Base-by-base conservation (phyloP, 2,888 invertebrate genomes). In the Xanthostigma xanthostigma region DNA sequence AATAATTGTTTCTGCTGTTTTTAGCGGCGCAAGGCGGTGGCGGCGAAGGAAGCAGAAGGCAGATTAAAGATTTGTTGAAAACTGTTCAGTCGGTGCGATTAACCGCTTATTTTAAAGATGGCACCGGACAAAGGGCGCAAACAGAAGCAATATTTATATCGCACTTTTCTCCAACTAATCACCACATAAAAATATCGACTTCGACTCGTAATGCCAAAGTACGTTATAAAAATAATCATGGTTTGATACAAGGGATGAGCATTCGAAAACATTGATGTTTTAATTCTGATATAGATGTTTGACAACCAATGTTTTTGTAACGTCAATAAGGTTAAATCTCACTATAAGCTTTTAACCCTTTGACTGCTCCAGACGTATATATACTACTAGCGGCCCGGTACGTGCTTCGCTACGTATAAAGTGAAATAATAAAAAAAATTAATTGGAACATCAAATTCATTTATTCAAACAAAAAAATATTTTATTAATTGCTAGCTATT, bases 111-210 rank as follows among this genome's bases (percentile, higher is more conserved):
- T 79, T 86, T 55, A 68, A 71, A 36, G 88, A 89, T 64, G 75
- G 77, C 6, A 70, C 73, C 38, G 84, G 84, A 1, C 75, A 79
- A 52, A 72, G 72, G 49, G 80, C 86, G 0, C 68, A 69, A 41
- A 72, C 86, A 0, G 85, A 89, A 56, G 60, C 89, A 45, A 66
- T 84, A 38, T 70, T 89, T 55, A 67, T 88, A 34, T 72, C 84
- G 6, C 91, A 93, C 64, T 82, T 82, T 67, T 90, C 92, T 46
- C 86, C 84, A 1, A 74, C 78, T 53, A 78, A 86, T 63, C 84
- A 84, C 55, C 90, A 92, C 61, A 79, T 95, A 9, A 84, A 89
- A 61, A 81, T 94, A 14, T 74, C 81, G 8, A 93, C 94, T 2
- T 89, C 87, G 52, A 94, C 94, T 0, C 76, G 77, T 10, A 71